phyloP scores from a whole-genome alignment of 2,797 vertebrate genomes.

The Eulemur rubriventer region DNA sequence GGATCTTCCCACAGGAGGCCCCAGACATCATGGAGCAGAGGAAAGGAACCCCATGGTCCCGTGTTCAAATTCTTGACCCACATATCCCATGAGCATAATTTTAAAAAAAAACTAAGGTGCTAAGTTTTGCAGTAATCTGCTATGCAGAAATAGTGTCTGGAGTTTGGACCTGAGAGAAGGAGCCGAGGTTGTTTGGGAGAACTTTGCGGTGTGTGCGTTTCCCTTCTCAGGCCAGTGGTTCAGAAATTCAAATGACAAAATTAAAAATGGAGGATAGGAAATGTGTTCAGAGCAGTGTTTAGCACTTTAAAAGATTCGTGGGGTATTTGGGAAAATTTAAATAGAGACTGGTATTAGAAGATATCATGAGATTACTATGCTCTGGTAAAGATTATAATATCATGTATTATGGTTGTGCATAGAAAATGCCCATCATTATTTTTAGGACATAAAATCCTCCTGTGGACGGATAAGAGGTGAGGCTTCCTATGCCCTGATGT shows the following conservation, averaged over 20 bases:
- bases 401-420: fast-evolving
- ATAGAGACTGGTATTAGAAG: not conserved
- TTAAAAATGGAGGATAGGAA: not conserved
- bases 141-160: not conserved
- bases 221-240: not conserved
- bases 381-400: not conserved
- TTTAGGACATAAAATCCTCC: not conserved
- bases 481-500: not conserved
- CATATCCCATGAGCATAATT: no score
- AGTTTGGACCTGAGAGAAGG: not conserved
- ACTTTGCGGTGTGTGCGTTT: not conserved
- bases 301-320: no score
- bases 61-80: not conserved
- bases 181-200: not conserved
- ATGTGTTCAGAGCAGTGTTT: no score
- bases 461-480: not conserved
- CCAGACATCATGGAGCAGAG: not conserved
- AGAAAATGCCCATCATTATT: not conserved
- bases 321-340: not conserved
- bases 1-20: not conserved
- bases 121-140: not conserved
- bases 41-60: fast-evolving
- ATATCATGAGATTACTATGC: not conserved
- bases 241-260: slow-evolving; percentile 17
- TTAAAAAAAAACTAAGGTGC: not conserved